Evolutionary conservation across 2,113 vertebrate species (phyloP).

Genomic region (Mormoops blainvillei): DNA sequence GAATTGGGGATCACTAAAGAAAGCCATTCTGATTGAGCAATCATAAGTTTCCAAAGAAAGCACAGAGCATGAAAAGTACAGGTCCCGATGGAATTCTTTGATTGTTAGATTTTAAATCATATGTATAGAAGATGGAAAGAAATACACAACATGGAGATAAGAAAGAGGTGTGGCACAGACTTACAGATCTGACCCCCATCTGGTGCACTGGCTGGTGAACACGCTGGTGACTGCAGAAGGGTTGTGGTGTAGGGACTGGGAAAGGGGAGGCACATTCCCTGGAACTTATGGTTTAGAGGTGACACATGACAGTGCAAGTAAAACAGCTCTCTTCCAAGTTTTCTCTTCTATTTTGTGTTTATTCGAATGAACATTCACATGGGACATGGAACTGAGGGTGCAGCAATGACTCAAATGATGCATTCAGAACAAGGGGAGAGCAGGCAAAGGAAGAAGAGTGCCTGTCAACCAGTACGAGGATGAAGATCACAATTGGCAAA

Average conservation of each 20-base stretch:
- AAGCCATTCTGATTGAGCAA: background rate
- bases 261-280: background rate
- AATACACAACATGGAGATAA: background rate
- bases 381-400: background rate
- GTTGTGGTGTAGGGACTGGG: too few species aligned
- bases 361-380: background rate
- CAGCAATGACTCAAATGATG: fast-evolving
- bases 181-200: background rate
- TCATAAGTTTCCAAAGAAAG: background rate
- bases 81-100: background rate
- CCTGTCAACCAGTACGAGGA: background rate
- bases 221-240: background rate
- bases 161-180: background rate
- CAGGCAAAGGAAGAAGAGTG: background rate
- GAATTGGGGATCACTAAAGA: background rate
- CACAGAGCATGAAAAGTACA: background rate
- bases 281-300: background rate
- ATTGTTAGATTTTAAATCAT: background rate
- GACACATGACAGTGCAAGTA: background rate
- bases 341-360: background rate
- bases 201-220: background rate
- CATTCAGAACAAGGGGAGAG: background rate
- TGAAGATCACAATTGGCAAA: background rate
- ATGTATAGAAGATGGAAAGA: background rate
- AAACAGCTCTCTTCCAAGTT: background rate